Evolutionary conservation across 2,797 vertebrate species (phyloP).

Genomic region (Morelia viridis): DNA sequence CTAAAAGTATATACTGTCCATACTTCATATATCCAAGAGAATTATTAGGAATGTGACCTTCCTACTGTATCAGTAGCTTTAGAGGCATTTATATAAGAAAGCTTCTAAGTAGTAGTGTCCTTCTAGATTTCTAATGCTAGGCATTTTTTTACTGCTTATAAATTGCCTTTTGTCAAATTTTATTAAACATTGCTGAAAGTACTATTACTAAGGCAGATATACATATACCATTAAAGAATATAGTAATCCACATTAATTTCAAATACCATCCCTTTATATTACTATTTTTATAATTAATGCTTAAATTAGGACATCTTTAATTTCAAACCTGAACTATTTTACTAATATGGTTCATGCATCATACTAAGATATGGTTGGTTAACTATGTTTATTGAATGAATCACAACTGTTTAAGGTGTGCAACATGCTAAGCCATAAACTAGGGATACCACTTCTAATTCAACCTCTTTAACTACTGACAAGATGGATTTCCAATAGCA

Average conservation of each 20-base stretch:
- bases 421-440: not conserved
- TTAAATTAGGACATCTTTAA: constrained; percentile 35
- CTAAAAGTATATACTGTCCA: constrained; percentile 29
- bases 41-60: constrained; percentile 27
- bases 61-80: constrained; percentile 1
- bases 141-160: not conserved
- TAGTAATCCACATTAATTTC: constrained; percentile 24
- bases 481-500: not conserved
- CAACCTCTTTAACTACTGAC: not conserved
- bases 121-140: not conserved
- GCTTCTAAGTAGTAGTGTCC: not conserved
- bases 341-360: not conserved
- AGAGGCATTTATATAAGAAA: constrained; percentile 19
- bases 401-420: not conserved
- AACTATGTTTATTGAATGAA: not conserved
- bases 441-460: not conserved
- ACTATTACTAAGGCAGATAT: not conserved
- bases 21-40: constrained; percentile 17
- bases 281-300: constrained; percentile 26
- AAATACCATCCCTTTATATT: constrained; percentile 8
- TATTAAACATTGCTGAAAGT: not conserved
- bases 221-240: constrained; percentile 2
- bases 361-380: not conserved
- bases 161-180: not conserved
- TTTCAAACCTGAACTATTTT: constrained; percentile 14